Conservation (phyloP, 2,113 vertebrate species). For the Promerops cafer region DNA sequence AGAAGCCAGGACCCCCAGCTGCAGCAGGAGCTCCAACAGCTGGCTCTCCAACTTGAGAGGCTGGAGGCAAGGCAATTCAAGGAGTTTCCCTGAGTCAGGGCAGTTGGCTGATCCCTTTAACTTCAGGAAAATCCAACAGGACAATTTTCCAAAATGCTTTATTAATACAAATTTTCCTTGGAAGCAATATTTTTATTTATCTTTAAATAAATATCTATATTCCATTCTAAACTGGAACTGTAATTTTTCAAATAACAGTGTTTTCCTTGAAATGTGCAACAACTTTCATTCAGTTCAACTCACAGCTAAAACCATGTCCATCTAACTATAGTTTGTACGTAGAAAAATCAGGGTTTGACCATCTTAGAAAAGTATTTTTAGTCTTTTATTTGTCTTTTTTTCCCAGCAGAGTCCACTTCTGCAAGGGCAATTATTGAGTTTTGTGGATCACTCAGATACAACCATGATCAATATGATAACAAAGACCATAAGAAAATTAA, state of each 20-base stretch:
- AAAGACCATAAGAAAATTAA: background rate
- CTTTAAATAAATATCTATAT: background rate
- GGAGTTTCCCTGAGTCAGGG: rapidly evolving
- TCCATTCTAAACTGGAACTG: background rate
- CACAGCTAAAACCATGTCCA: background rate
- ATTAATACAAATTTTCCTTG: background rate
- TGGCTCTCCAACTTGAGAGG: rapidly evolving
- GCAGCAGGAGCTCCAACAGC: background rate
- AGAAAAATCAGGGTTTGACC: background rate
- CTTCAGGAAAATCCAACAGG: background rate
- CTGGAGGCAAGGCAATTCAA: background rate
- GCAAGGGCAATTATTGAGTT: background rate
- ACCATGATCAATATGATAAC: background rate
- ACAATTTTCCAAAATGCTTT: background rate
- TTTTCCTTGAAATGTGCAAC: background rate
- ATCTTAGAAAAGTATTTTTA: background rate
- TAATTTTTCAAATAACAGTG: background rate
- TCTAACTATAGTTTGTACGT: background rate
- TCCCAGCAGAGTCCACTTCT: background rate
- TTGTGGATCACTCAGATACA: background rate
- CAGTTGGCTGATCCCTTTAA: background rate
- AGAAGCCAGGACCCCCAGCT: rapidly evolving
- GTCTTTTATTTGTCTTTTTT: background rate
- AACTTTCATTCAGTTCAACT: background rate
- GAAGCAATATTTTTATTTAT: background rate